Conservation (phyloP, 2,888 invertebrate species). For the Trichacis sp. region DNA sequence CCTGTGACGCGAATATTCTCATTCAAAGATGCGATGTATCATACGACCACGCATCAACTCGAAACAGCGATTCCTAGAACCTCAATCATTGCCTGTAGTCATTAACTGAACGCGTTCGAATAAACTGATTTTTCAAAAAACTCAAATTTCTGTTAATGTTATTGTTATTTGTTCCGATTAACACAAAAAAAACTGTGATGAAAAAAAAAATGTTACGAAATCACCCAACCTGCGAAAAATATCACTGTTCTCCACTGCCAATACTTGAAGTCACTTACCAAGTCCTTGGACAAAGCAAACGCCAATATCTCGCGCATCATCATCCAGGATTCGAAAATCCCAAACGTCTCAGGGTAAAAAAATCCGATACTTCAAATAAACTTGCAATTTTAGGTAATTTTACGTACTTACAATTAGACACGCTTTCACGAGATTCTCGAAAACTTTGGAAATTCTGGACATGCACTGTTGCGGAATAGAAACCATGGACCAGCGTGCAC, state of each 20-base stretch:
- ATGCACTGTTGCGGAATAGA: conserved; percentile 50
- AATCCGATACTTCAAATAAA: neutral
- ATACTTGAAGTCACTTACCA: conserved; percentile 26
- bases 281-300: conserved; percentile 24
- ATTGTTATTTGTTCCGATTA: too few species aligned
- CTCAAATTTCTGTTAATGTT: too few species aligned
- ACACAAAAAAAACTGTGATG: too few species aligned
- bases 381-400: neutral
- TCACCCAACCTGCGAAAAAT: neutral
- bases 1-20: too few species aligned
- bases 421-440: conserved; percentile 48
- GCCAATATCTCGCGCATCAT: conserved; percentile 38
- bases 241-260: conserved; percentile 28
- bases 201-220: neutral
- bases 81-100: too few species aligned
- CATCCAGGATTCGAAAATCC: conserved; percentile 44
- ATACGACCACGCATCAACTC: too few species aligned
- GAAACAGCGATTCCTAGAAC: too few species aligned
- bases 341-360: conserved; percentile 44
- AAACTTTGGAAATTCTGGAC: conserved; percentile 46
- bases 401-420: conserved; percentile 47
- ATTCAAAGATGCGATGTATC: too few species aligned
- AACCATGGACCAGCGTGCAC: conserved; percentile 49
- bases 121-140: too few species aligned
- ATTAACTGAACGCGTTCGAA: too few species aligned